phyloP scores from a whole-genome alignment of 2,113 vertebrate species.

The Lethenteron camtschaticum region DNA sequence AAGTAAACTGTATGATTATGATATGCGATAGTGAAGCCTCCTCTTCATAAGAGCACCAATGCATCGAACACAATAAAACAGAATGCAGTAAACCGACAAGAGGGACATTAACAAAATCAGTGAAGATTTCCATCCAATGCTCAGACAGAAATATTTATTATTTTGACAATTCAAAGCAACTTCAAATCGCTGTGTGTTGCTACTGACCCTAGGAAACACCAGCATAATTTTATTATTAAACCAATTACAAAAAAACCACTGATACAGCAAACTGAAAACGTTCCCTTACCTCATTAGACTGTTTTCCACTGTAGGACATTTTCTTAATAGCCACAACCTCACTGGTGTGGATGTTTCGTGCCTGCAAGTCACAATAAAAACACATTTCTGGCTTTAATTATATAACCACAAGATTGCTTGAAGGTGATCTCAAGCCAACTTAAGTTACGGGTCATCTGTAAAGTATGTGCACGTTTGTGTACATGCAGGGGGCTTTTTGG shows the following conservation, averaged over 20 bases:
- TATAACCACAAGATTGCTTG: slow-evolving; percentile 4
- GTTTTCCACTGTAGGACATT: slow-evolving; percentile 97
- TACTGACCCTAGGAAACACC: neutral
- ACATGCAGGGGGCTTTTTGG: too few species aligned
- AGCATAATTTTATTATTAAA: neutral
- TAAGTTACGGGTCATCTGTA: too few species aligned
- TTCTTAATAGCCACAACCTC: slow-evolving; percentile 99
- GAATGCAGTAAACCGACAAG: too few species aligned
- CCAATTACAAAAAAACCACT: neutral
- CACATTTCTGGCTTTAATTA: neutral
- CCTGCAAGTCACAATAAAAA: slow-evolving; percentile 22
- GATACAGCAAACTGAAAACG: neutral
- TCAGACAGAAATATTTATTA: neutral
- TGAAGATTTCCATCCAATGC: neutral
- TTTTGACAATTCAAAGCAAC: neutral
- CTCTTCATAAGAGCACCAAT: too few species aligned
- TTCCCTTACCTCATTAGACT: slow-evolving; percentile 64
- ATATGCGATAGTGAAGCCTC: too few species aligned
- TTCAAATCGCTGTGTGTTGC: too few species aligned
- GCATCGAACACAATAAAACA: too few species aligned
- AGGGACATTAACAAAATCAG: neutral
- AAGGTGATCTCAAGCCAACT: neutral
- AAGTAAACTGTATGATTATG: too few species aligned
- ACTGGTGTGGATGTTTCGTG: slow-evolving; percentile 76
- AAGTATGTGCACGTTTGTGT: too few species aligned